phyloP scores from a whole-genome alignment of 2,797 vertebrate species.

The Melopsittacus undulatus region DNA sequence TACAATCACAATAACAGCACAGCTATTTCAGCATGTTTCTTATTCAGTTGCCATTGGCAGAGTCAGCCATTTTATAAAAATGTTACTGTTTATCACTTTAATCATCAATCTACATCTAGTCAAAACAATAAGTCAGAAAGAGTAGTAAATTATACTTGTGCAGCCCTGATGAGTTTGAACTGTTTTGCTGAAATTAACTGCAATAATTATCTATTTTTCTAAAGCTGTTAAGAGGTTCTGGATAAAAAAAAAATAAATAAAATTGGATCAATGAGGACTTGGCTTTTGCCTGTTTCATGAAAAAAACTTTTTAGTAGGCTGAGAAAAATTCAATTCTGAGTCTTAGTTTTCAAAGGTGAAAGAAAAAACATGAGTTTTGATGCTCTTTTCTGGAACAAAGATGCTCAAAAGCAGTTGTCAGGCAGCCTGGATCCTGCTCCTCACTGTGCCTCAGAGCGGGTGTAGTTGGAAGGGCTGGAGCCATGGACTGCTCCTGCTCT shows the following conservation, averaged over 20 bases:
- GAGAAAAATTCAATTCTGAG: neutral
- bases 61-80: constrained; percentile 86
- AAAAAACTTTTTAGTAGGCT: constrained; percentile 34
- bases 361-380: neutral
- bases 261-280: constrained; percentile 38
- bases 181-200: constrained; percentile 84
- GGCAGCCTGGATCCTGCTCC: neutral
- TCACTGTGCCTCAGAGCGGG: rapidly evolving
- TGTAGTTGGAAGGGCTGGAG: neutral
- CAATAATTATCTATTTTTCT: constrained; percentile 82
- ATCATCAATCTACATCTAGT: constrained; percentile 82
- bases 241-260: neutral
- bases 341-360: neutral
- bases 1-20: constrained; percentile 77
- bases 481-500: neutral
- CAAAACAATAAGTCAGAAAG: constrained; percentile 85
- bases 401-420: neutral
- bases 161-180: constrained; percentile 80
- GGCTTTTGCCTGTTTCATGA: constrained; percentile 35
- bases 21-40: constrained; percentile 79
- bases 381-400: neutral
- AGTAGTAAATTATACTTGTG: constrained; percentile 84
- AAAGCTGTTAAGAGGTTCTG: constrained; percentile 75
- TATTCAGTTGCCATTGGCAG: constrained; percentile 80
- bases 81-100: constrained; percentile 83